Conservation (phyloP, 2,888 invertebrate species). For the Dryococelus australis region DNA sequence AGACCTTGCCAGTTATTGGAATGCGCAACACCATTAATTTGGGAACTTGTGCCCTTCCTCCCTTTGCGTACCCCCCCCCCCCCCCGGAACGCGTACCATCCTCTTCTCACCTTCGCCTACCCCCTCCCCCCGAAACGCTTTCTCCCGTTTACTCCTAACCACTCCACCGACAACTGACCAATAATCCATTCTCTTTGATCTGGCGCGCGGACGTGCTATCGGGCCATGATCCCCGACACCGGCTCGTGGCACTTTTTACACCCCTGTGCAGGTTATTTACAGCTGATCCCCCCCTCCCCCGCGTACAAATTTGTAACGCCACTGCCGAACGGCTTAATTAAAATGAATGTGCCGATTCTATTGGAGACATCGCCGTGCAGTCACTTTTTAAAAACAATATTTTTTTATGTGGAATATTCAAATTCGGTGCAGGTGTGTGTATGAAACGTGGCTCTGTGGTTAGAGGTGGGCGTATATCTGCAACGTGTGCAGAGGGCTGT, state of each 20-base stretch:
- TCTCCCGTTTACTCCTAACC: neutral
- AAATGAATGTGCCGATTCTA: neutral
- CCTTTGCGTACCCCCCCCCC: no score
- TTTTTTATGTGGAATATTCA: no score
- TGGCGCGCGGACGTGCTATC: neutral
- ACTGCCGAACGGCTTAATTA: neutral
- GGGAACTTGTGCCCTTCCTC: neutral
- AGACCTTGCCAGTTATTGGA: neutral
- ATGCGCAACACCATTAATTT: slow-evolving; percentile 11
- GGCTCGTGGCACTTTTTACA: neutral
- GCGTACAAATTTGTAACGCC: neutral
- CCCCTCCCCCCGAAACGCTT: neutral
- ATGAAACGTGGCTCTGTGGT: no score
- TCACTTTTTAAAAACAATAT: neutral
- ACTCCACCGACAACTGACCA: neutral
- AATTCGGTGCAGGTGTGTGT: no score
- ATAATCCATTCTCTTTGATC: slow-evolving; percentile 5
- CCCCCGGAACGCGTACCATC: no score
- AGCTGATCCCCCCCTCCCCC: no score
- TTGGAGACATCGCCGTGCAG: neutral
- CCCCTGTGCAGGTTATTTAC: neutral
- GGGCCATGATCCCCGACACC: neutral
- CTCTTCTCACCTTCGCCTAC: neutral
- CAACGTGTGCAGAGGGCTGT: no score
- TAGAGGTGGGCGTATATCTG: no score